Evolutionary conservation across 2,113 vertebrate genomes (phyloP), one percentile per base, ranked within the genome.

Genomic region (Orientallactaga bullata): DNA sequence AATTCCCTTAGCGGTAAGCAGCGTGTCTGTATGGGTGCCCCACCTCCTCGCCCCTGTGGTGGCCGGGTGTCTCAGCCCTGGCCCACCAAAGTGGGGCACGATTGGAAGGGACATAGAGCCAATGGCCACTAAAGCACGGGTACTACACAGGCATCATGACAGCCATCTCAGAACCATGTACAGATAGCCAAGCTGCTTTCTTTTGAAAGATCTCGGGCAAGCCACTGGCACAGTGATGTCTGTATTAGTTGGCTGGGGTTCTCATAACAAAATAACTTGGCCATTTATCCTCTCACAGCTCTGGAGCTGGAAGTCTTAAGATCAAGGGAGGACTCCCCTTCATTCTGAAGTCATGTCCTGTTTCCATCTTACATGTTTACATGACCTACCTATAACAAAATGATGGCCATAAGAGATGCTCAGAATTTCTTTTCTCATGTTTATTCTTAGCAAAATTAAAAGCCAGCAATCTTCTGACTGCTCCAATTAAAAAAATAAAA

Each of bases 291-390:
- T 35, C 88, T 39, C 24, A 61, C n/a, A 32, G 21, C 42, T 85
- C 55, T 37, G 13, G 76, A 74, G 39, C 39, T 66, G 16, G 16
- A 47, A 68, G 61, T 39, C 60, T 71, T 71, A 66, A 89, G 80
- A 79, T 66, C 83, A 65, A 88, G 88, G 69, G 79, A n/a, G n/a
- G n/a, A n/a, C 35, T 58, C 60, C 21, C 58, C 32, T 94, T 78
- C 68, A 73, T 89, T 83, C 85, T 82, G 30, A 94, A 39, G 42
- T 35, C 79, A 80, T 63, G 37, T 73, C 58, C 69, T 93, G 92
- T 76, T 35, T 11, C 18, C 39, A 39, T 21, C 76, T 87, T 55
- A 12, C 47, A 87, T 77, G 37, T 42, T 88, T 78, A 20, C 7
- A 24, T 69, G 65, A 24, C 23, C 77, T 91, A 35, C 60, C n/a